Percentiles rank a stretch among this genome's conserved stretches.
Conservation (phyloP, 2,888 invertebrate species). For the Lepidocyrtinus sp. region DNA sequence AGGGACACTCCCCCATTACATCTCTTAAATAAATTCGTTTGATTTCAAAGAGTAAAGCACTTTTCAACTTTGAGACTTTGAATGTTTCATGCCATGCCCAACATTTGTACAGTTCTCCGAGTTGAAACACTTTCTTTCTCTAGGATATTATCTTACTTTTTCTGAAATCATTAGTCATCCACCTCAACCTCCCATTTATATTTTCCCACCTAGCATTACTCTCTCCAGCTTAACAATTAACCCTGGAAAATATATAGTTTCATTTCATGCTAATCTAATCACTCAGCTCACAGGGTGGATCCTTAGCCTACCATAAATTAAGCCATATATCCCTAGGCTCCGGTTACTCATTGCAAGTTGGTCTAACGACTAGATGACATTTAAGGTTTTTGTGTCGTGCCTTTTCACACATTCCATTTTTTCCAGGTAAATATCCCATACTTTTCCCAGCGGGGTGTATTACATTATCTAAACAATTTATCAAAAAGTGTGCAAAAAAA, state of each 20-base stretch:
- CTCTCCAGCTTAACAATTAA: neutral
- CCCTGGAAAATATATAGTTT: no score
- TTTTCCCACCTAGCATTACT: neutral
- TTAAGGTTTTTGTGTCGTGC: constrained; percentile 1
- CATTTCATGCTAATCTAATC: no score
- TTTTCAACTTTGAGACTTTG: neutral
- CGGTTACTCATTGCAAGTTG: no score
- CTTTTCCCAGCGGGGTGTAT: constrained; percentile 2
- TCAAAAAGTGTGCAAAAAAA: neutral
- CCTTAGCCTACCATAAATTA: no score
- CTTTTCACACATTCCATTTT: neutral
- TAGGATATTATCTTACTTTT: constrained; percentile 4
- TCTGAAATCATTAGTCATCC: constrained; percentile 9
- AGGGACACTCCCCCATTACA: constrained; percentile 42
- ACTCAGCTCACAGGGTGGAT: no score
- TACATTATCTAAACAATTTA: neutral
- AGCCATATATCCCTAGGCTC: no score
- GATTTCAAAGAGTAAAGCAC: neutral
- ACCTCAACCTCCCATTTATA: neutral
- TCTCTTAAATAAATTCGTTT: constrained; percentile 11
- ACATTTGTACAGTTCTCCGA: neutral
- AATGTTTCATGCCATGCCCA: neutral
- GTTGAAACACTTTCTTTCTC: neutral
- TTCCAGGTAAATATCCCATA: constrained; percentile 8
- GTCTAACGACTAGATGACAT: neutral